Evolutionary conservation across 2,797 vertebrate genomes (phyloP).

Genomic region (Platyrinchus mystaceus): DNA sequence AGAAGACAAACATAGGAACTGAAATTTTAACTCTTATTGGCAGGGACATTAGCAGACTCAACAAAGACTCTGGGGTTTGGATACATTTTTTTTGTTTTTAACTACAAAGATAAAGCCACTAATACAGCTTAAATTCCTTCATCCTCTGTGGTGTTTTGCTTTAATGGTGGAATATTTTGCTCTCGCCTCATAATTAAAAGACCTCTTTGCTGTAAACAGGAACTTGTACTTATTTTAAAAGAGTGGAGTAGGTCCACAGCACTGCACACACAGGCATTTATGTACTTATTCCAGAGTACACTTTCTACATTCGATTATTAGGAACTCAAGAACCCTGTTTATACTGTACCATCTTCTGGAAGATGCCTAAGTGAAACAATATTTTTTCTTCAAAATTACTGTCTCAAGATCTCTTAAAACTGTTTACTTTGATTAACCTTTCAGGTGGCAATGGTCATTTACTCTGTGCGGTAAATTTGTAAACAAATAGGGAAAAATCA

Average conservation of each 20-base stretch:
- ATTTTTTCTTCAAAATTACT: not conserved
- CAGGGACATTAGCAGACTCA: conserved; percentile 35
- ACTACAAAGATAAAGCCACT: not conserved
- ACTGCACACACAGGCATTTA: not conserved
- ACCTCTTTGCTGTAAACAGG: not conserved
- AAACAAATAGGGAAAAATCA: not conserved
- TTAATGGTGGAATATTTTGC: not conserved
- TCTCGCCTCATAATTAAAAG: not conserved
- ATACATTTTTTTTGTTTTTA: conserved; percentile 38
- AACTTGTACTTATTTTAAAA: not conserved
- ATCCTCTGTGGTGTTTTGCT: not conserved
- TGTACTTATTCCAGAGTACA: not conserved
- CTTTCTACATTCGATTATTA: not conserved
- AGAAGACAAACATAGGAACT: conserved; percentile 41
- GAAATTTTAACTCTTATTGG: conserved; percentile 50
- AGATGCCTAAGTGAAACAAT: not conserved
- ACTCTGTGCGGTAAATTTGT: not conserved
- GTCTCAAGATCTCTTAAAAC: not conserved
- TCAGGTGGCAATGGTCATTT: not conserved
- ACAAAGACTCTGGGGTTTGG: conserved; percentile 1
- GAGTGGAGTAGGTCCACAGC: not conserved
- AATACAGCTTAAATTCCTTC: not conserved
- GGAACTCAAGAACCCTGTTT: not conserved
- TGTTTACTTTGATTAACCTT: not conserved
- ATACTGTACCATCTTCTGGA: not conserved